phyloP scores from a whole-genome alignment of 2,888 invertebrate species.

The Thecocarcelia acutangulata region DNA sequence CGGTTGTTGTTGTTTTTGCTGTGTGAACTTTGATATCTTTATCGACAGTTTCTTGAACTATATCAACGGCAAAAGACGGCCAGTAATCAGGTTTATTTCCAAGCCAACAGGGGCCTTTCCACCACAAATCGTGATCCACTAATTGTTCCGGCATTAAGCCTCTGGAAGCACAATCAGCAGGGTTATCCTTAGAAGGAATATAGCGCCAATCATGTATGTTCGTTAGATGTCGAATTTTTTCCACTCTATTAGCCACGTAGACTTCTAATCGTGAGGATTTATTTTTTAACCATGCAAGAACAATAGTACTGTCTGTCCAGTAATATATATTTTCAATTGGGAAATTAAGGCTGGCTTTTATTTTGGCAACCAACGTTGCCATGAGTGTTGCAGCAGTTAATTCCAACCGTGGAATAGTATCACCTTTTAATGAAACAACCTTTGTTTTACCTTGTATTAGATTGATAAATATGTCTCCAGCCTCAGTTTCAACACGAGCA shows the following conservation, averaged over 20 bases:
- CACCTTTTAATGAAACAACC: constrained; percentile 22
- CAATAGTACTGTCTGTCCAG: constrained; percentile 46
- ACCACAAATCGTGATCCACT: constrained; percentile 26
- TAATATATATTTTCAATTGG: constrained; percentile 26
- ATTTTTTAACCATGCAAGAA: constrained; percentile 43
- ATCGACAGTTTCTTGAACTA: neutral
- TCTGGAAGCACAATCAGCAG: constrained; percentile 31
- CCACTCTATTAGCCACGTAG: constrained; percentile 36
- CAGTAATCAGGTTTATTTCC: neutral
- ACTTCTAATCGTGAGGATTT: constrained; percentile 27
- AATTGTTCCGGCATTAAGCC: constrained; percentile 32
- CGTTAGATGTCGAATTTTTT: constrained; percentile 11
- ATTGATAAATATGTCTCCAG: constrained; percentile 13
- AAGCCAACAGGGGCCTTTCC: constrained; percentile 38
- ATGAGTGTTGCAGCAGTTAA: constrained; percentile 18
- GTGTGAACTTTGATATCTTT: constrained; percentile 1
- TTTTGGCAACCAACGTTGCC: constrained; percentile 18
- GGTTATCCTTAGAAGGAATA: constrained; percentile 7
- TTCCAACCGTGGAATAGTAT: constrained; percentile 30
- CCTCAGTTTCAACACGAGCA: constrained; percentile 30
- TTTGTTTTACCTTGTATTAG: constrained; percentile 35
- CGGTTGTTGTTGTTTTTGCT: neutral
- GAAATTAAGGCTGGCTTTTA: constrained; percentile 11
- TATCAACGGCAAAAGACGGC: constrained; percentile 7
- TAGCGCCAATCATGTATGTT: constrained; percentile 8